Conservation (phyloP, 1,140 invertebrate species). For the Oscheius sp. region DNA sequence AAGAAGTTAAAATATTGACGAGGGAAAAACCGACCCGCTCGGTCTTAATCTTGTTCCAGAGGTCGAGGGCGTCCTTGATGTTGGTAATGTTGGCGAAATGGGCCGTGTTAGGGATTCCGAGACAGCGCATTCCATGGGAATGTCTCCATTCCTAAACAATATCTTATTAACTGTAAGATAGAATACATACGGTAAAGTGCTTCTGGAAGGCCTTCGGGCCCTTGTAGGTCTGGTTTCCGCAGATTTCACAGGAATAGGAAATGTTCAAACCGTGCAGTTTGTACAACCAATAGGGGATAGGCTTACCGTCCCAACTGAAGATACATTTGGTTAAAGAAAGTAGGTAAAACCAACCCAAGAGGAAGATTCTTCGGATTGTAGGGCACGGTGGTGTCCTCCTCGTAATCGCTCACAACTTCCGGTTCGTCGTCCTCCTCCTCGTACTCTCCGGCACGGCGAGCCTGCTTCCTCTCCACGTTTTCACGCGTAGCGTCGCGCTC, state of each 20-base stretch:
- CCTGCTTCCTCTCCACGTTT: constrained; percentile 96
- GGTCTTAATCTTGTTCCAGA: constrained; percentile 94
- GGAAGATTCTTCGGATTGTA: constrained; percentile 99
- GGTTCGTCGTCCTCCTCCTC: constrained; percentile 72
- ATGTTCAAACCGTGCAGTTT: constrained; percentile 98
- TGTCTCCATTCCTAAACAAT: constrained; percentile 86
- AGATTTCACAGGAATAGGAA: constrained; percentile 98
- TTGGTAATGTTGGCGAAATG: constrained; percentile 99
- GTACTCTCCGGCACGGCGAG: constrained; percentile 90
- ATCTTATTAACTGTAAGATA: neutral
- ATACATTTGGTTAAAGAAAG: neutral
- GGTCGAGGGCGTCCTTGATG: constrained; percentile 84
- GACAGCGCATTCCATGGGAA: constrained; percentile 96
- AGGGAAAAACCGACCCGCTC: constrained; percentile 72
- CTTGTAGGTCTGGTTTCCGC: constrained; percentile 98
- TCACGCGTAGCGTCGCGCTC: constrained; percentile 88
- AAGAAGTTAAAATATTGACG: neutral
- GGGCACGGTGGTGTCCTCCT: constrained; percentile 85
- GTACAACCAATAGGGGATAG: constrained; percentile 98
- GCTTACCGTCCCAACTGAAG: constrained; percentile 89
- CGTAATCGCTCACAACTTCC: constrained; percentile 54
- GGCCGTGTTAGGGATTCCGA: constrained; percentile 98
- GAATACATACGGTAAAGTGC: constrained; percentile 78
- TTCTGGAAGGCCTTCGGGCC: constrained; percentile 99
- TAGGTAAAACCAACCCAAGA: constrained; percentile 68